Base-by-base conservation (phyloP, 2,797 vertebrate genomes). In the Pterois miles region DNA sequence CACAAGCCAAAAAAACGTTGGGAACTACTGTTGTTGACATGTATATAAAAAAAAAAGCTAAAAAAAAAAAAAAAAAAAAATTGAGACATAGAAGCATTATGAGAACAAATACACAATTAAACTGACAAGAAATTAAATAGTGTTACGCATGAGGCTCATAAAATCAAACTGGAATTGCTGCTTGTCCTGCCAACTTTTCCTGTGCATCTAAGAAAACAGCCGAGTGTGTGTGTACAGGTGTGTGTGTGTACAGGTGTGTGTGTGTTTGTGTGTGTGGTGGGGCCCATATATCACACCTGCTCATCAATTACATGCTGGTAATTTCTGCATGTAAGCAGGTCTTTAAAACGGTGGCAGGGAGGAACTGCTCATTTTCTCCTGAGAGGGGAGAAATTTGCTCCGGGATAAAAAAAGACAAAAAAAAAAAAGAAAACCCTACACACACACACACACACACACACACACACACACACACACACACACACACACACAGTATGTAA, bases 251-350 rank as follows among this genome's bases (percentile, higher is more conserved):
- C 6, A 11, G 3, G 8, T 9, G 34, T 36, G 43, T 20, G 43
- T 14, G 2, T 33, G 31, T 33, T 5, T 34, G 33, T 6, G 8
- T 4, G 8, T 34, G 16, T 9, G 53, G 50, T 12, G 13, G 2
- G 34, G 29, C 46, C 67, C 66, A 60, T 58, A 27, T 85, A 83
- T 87, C 75, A 58, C 89, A 92, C 86, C 84, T 88, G 86, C 86
- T 80, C 58, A 86, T 93, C 89, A 89, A 79, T 91, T 87, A 90
- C 80, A 85, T 40, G 76, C 84, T 52, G 80, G 81, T 91, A 82
- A 90, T 91, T 81, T 81, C 65, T 88, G 70, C 65, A 58, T 87
- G 79, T 87, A 71, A 87, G 82, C 73, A 78, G 59, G 43, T 89
- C 67, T 86, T 78, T 85, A 87, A 84, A 92, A 79, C 16, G n/a